Evolutionary conservation across 2,113 vertebrate genomes (phyloP), one percentile per base, ranked within the genome.

Genomic region (Leptobrachium leishanense): DNA sequence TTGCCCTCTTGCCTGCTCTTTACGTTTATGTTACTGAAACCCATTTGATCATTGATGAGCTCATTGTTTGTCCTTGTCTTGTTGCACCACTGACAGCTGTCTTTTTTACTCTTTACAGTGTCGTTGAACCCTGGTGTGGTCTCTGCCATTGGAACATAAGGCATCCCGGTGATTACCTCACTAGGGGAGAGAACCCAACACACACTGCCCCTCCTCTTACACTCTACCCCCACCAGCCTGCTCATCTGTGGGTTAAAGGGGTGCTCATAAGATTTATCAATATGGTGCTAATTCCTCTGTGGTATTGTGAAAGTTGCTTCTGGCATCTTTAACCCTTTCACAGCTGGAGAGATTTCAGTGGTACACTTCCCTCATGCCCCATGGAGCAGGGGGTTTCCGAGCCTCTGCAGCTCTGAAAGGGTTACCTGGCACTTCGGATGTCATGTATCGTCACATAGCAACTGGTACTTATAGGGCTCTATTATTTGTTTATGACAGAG

Each of bases 281-380:
- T 74, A 81, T 81, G 78, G 78, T 81, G 78, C 78, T 81, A 81
- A 62, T 81, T 81, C 53, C 43, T 74, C 65, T 74, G 64, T 74
- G 78, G 78, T 74, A 53, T 63, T 68, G 53, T 74, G 65, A 11
- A 68, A 12, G 67, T 13, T 62, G 50, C 66, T 8, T 6, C 63
- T 55, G 64, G 54, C 43, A 68, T 43, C 43, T 46, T 74, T 39
- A 74, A 81, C 63, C 65, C 71, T 81, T 81, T 81, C 71, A 74
- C 53, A 68, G 64, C 53, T 68, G 54, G 54, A 80, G 77, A 67
- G 13, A 72, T 42, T 13, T 13, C 31, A 53, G 31, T 9, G 2
- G 4, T 15, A 68, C 54, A 12, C 40, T 3, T 62, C 65, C 20
- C 41, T 57, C 2, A 57, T 39, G 62, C 13, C 64, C 13, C 65